A percentile compares a stretch with the other conserved stretches of the same genome.
Evolutionary conservation across 2,888 invertebrate genomes (phyloP).

Genomic region (Philaethria dido): DNA sequence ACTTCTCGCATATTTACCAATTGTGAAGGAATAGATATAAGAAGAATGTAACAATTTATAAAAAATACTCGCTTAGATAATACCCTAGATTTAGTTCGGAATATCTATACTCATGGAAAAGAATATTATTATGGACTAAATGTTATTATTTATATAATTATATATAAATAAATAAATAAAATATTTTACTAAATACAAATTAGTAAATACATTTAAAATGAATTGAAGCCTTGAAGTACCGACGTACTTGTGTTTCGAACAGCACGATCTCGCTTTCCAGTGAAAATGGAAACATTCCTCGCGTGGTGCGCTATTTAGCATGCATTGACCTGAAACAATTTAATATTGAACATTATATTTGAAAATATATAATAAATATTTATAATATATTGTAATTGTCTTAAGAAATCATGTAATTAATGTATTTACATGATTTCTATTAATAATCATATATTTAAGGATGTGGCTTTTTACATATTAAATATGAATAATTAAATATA

Average conservation of each 20-base stretch:
- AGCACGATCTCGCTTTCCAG: slow-evolving; percentile 62
- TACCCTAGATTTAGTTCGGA: too few relatives aligned
- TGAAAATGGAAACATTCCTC: slow-evolving; percentile 69
- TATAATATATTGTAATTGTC: background rate
- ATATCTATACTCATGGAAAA: too few relatives aligned
- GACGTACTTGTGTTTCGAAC: slow-evolving; percentile 26
- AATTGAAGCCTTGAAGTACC: slow-evolving; percentile 22
- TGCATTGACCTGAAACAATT: slow-evolving; percentile 25
- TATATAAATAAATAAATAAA: too few relatives aligned
- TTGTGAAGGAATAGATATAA: too few relatives aligned
- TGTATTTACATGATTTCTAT: background rate
- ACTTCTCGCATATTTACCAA: too few relatives aligned
- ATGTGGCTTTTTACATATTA: background rate
- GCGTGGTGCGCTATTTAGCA: slow-evolving; percentile 51
- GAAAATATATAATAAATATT: background rate
- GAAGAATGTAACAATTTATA: too few relatives aligned
- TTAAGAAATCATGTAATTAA: background rate
- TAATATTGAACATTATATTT: slow-evolving; percentile 4
- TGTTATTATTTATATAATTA: too few relatives aligned
- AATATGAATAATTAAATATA: background rate
- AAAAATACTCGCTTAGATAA: too few relatives aligned
- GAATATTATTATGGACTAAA: too few relatives aligned
- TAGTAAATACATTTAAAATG: slow-evolving; percentile 3
- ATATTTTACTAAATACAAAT: background rate
- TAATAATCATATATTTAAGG: background rate